Conservation (phyloP, 2,888 invertebrate genomes). For the Hydraecia micacea region DNA sequence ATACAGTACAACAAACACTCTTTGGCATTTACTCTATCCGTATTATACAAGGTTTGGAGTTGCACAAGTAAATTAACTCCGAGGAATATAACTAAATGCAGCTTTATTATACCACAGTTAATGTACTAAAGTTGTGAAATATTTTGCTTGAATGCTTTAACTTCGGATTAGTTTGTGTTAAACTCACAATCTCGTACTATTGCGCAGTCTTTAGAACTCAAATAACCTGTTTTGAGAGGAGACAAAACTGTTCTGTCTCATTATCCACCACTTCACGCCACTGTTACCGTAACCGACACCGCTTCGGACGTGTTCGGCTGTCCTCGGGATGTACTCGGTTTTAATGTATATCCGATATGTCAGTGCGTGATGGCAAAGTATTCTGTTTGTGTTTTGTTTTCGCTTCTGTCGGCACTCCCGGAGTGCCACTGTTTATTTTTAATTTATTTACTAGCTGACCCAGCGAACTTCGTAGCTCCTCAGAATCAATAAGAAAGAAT, state of each 20-base stretch:
- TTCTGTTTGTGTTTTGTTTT: too few relatives aligned
- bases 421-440: too few relatives aligned
- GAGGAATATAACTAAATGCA: slow-evolving; percentile 18
- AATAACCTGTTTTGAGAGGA: neutral
- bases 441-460: too few relatives aligned
- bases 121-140: slow-evolving; percentile 42
- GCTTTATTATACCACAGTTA: slow-evolving; percentile 10
- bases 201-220: neutral
- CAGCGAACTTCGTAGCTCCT: too few relatives aligned
- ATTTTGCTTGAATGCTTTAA: neutral
- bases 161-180: neutral
- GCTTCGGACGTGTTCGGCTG: too few relatives aligned
- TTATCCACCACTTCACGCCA: too few relatives aligned
- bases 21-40: slow-evolving; percentile 20
- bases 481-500: too few relatives aligned
- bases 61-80: slow-evolving; percentile 40
- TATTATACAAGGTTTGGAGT: slow-evolving; percentile 17
- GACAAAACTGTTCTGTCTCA: neutral
- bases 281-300: too few relatives aligned
- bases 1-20: slow-evolving; percentile 24
- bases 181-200: neutral
- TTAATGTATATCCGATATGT: too few relatives aligned
- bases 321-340: too few relatives aligned
- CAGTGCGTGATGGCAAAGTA: too few relatives aligned
- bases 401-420: too few relatives aligned